Base-by-base conservation (phyloP, 35 echinoderm and acorn worm species). In the Apostichopus parvimensis region DNA sequence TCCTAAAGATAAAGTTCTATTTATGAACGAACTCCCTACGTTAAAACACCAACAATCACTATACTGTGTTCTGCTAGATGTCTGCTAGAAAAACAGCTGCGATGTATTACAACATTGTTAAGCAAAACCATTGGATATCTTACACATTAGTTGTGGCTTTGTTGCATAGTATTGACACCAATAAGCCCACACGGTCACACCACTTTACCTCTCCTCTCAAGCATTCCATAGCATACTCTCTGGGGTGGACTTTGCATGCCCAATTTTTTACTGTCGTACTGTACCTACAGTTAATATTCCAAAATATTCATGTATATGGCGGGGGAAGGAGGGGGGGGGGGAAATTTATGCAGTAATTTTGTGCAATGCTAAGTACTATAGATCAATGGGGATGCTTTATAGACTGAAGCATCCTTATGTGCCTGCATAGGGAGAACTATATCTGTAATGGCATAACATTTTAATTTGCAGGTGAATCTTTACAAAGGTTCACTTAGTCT, bases 121-220 rank as follows among this genome's bases (percentile, higher is more conserved):
- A 73, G 70, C 70, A 73, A 11, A 5, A 73, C 20, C 70, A 73
- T 18, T 17, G 1, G 14, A 73, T 21, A 73, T 73, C 70, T 73
- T 73, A 15, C 12, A 6, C 14, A 6, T 73, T 73, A 21, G 8
- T 84, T 84, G 53, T 20, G 4, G 21, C 17, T 20, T 58, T 84
- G 20, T 58, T 52, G 9, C 53, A 9, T 59, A 58, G 7, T 84
- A 20, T 55, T 84, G 81, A 84, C 81, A 84, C 81, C 81, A 58
- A 84, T 84, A 55, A 53, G 53, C 81, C 54, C 55, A 11, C 8
- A 59, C 54, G 14, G 81, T 84, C 81, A 84, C 81, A 84, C 81
- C 81, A 84, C 57, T 84, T 84, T 84, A 84, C 81, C 9, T 60
- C 8, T 59, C 14, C 81, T 57, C 17, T 58, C 81, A 84, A 22